Base-by-base conservation (phyloP, 2,113 vertebrate genomes). In the Syrmaticus mikado region DNA sequence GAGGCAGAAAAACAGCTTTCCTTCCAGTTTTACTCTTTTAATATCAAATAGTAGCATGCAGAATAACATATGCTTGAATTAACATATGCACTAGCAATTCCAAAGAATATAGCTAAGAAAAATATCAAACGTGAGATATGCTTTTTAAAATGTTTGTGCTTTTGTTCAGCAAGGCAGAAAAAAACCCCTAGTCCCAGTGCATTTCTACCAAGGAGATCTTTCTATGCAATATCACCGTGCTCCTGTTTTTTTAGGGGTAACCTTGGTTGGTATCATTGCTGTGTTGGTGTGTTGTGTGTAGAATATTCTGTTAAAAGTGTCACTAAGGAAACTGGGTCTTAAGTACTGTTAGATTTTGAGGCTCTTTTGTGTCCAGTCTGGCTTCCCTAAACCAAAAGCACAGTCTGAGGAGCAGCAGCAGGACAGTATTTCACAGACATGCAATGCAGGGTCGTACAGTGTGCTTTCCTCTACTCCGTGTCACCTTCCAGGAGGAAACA, bases 211-310 rank as follows among this genome's bases (percentile, higher is more conserved):
- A 93, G 94, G 92, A 93, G 84, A 94, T 96, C 71, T 66, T 96
- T 95, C 96, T 96, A 96, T 97, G 96, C 96, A 97, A 97, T 90
- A 87, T 84, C 79, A 89, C 45, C 87, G 70, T 93, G 79, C 82
- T 89, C 46, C 71, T 89, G 71, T 5, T 80, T 85, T 85, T 62
- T 79, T 70, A 93, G 77, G 38, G 46, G n/a, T 88, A 40, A 77
- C 89, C 21, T 72, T 76, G n/a, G 38, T n/a, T 24, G 70, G 14
- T 71, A 15, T 70, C 27, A 40, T 57, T 70, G 40, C 11, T 87
- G 60, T 79, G 18, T 58, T 48, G n/a, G 18, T 52, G 58, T 80
- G 57, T 64, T 38, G 27, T n/a, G 16, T 70, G 4, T 88, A 85
- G 80, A 72, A 21, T 75, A 53, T 19, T 71, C 65, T 94, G 82